phyloP scores from a whole-genome alignment of 2,888 invertebrate species.

The Pterobdella sp. region DNA sequence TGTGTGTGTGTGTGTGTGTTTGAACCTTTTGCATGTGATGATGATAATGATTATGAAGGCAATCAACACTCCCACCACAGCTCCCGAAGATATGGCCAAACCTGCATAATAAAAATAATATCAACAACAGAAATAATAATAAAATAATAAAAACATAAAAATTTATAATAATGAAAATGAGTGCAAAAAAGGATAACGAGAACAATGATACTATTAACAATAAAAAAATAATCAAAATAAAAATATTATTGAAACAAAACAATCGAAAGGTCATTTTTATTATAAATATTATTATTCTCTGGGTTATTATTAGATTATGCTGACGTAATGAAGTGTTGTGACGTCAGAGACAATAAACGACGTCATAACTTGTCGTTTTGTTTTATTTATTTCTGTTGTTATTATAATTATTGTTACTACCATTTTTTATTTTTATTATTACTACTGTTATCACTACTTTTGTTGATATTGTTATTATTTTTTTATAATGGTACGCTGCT shows the following conservation, averaged over 20 bases:
- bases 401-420: background rate
- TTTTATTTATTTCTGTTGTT: background rate
- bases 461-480: background rate
- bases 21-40: slow-evolving; percentile 27
- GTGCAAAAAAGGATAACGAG: background rate
- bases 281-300: too few species aligned
- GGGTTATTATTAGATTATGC: too few species aligned
- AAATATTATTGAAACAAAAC: background rate
- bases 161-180: background rate
- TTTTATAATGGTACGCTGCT: background rate
- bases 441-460: background rate
- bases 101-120: slow-evolving; percentile 4
- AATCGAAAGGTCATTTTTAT: background rate
- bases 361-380: too few species aligned
- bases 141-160: background rate
- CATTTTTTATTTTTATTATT: background rate
- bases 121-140: background rate
- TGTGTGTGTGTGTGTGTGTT: too few species aligned
- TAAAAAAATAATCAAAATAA: background rate
- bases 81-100: slow-evolving; percentile 23
- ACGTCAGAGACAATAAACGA: too few species aligned
- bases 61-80: slow-evolving; percentile 18
- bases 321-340: too few species aligned
- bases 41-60: slow-evolving; percentile 28
- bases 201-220: background rate